Evolutionary conservation across 2,797 vertebrate genomes (phyloP).

Genomic region (Peromyscus aztecus): DNA sequence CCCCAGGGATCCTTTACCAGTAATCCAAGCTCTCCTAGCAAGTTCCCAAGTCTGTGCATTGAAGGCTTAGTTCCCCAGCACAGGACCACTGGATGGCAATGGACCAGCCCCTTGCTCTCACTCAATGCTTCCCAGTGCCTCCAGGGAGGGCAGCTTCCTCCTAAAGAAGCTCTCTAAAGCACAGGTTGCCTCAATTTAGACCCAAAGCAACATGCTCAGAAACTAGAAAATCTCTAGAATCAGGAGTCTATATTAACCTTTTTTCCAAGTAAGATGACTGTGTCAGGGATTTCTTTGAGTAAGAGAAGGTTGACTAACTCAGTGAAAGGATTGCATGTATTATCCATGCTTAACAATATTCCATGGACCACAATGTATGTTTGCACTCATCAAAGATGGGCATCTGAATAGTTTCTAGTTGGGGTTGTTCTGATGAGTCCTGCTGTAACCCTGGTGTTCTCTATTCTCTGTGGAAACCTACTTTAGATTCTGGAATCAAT

Average conservation of each 20-base stretch:
- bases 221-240: not conserved
- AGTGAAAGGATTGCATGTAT: rapidly evolving
- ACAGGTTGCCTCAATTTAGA: not conserved
- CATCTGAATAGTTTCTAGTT: not conserved
- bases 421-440: no score
- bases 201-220: not conserved
- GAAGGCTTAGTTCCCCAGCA: no score
- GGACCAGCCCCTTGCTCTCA: not conserved
- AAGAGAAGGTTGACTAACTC: not conserved
- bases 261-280: not conserved
- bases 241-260: not conserved
- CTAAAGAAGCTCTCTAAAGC: not conserved
- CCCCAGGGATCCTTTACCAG: no score
- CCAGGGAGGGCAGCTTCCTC: not conserved
- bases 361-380: not conserved
- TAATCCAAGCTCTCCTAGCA: no score
- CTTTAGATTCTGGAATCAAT: not conserved
- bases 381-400: not conserved
- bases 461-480: not conserved
- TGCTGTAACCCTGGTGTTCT: not conserved
- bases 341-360: not conserved
- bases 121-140: not conserved
- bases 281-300: not conserved
- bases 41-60: no score
- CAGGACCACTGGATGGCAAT: not conserved